Conservation (phyloP, 2,888 invertebrate genomes). For the Exephanes ischioxanthus region DNA sequence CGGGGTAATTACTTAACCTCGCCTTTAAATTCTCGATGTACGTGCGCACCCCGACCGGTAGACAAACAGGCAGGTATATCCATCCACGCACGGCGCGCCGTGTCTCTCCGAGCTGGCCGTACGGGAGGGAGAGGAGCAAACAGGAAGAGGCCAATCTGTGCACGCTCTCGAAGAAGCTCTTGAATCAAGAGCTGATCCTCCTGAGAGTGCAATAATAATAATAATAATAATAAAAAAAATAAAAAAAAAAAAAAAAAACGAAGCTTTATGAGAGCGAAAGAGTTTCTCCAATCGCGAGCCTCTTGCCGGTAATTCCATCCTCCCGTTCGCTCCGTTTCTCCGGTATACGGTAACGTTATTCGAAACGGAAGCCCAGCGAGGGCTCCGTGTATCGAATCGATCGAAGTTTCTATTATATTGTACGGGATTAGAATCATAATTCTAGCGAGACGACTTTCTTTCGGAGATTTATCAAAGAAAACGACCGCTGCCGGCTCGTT, state of each 20-base stretch:
- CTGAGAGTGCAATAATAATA: constrained; percentile 33
- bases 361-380: constrained; percentile 50
- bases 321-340: constrained; percentile 1
- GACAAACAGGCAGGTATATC: constrained; percentile 40
- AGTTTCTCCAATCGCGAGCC: constrained; percentile 58
- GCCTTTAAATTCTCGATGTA: constrained; percentile 61
- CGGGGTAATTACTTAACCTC: constrained; percentile 65
- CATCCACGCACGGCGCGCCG: constrained; percentile 49
- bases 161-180: constrained; percentile 58
- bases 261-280: constrained; percentile 41
- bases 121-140: constrained; percentile 60
- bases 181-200: constrained; percentile 58
- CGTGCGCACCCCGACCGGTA: constrained; percentile 31
- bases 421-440: background rate
- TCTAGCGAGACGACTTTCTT: constrained; percentile 17
- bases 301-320: constrained; percentile 60
- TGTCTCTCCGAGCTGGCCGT: constrained; percentile 5
- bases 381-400: constrained; percentile 41
- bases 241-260: constrained; percentile 1
- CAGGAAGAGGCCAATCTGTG: constrained; percentile 67
- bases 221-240: constrained; percentile 20
- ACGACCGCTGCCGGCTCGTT: background rate
- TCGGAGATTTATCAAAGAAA: constrained; percentile 13
- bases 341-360: constrained; percentile 55
- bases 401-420: constrained; percentile 23